Conservation (phyloP, 1,140 invertebrate genomes). For the Acromyrmex echinatior region DNA sequence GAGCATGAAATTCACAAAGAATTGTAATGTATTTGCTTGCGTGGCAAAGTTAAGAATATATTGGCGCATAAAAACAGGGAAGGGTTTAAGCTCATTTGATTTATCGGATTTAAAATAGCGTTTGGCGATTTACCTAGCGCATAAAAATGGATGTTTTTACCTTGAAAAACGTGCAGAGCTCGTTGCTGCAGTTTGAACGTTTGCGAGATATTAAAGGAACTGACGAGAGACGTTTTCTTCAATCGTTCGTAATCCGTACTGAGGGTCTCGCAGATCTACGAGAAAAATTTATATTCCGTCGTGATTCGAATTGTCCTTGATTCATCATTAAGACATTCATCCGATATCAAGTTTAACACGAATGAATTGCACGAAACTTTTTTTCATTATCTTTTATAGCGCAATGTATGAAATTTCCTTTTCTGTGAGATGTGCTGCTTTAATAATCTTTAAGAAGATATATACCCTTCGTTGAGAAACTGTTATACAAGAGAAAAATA, state of each 20-base stretch:
- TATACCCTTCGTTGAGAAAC: background rate
- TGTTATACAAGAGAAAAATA: background rate
- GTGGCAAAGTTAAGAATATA: background rate
- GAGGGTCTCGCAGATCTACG: conserved; percentile 88
- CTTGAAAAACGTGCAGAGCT: conserved; percentile 95
- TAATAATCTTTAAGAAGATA: background rate
- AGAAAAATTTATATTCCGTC: conserved; percentile 1
- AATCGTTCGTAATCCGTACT: conserved; percentile 90
- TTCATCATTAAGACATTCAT: background rate
- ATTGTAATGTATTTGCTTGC: background rate
- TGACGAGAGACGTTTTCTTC: conserved; percentile 89
- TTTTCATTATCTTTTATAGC: background rate
- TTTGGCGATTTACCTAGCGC: conserved; percentile 41
- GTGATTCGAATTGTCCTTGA: background rate
- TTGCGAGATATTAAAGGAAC: conserved; percentile 90
- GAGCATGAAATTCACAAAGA: background rate
- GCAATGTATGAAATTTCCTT: background rate
- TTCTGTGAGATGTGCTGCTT: background rate
- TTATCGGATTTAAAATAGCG: conserved; percentile 42
- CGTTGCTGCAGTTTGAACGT: conserved; percentile 94
- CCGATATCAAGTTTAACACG: background rate
- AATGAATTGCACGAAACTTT: background rate
- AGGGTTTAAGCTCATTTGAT: conserved; percentile 43
- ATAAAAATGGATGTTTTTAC: conserved; percentile 82
- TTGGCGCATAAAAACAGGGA: background rate